Evolutionary conservation across 53 echinoderm and acorn worm species (phyloP), one percentile per base, ranked within the genome.

Genomic region (Astropecten irregularis): DNA sequence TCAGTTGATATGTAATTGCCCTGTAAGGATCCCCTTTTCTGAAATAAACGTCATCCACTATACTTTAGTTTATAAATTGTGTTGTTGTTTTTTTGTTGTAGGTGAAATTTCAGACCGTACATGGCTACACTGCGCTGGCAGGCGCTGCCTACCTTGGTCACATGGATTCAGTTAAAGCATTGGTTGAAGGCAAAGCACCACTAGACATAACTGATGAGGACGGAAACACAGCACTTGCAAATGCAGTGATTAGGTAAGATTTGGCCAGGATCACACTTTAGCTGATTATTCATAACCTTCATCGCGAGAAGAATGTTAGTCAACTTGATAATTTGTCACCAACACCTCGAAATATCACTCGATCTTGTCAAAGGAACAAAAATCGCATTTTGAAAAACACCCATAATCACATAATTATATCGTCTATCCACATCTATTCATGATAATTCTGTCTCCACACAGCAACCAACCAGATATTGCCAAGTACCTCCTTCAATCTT

Each of bases 401-500:
- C 11, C 66, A 15, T n/a, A 8, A 3, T n/a, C n/a, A 19, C 4
- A 19, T 69, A 1, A 0, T 42, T 0, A 2, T 50, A 46, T n/a
- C 32, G 30, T 30, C 39, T 44, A 40, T 31, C 39, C 2, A 1
- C 13, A 20, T 3, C 11, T 56, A 14, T 84, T 27, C 13, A 4
- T 9, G 15, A 9, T 49, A 69, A 46, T n/a, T n/a, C n/a, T n/a
- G n/a, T n/a, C n/a, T n/a, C n/a, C n/a, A n/a, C 36, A 38, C 66
- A 92, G 92, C 0, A 83, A 92, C 37, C 68, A 89, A 28, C 89
- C 92, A n/a, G n/a, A n/a, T n/a, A n/a, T n/a, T n/a, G n/a, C n/a
- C n/a, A n/a, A n/a, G n/a, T n/a, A n/a, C n/a, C 2, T 72, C 73
- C 14, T 92, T 47, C 52, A 57, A 5, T 30, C 46, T 21, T 69